A percentile compares a stretch with the other conserved stretches of the same genome.
These are phyloP conservation scores for Luehdorfia chinensis DNA, from an alignment of 1,140 invertebrate genomes.

Conservation along the genomic window DNA sequence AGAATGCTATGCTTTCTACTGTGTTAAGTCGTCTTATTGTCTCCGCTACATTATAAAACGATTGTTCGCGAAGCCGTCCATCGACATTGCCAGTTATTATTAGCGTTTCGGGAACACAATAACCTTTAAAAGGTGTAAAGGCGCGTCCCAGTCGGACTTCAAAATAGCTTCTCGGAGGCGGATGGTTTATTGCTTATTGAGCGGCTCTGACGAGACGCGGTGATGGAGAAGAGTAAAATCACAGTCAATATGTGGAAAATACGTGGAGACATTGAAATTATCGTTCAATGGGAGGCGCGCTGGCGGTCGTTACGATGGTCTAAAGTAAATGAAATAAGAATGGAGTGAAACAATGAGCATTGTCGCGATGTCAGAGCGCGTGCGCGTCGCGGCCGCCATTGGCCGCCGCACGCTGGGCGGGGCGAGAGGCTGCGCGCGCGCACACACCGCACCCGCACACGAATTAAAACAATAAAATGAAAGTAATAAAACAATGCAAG, in stretches of 20 bases:
- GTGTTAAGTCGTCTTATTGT: slow-evolving; percentile 7
- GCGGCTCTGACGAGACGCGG: slow-evolving; percentile 40
- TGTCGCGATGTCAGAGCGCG: slow-evolving; percentile 44
- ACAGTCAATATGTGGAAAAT: slow-evolving; percentile 70
- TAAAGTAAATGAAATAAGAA: slow-evolving; percentile 67
- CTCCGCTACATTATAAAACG: slow-evolving; percentile 8
- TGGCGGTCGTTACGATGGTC: slow-evolving; percentile 39
- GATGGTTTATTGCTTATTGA: slow-evolving; percentile 76
- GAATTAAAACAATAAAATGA: slow-evolving; percentile 77
- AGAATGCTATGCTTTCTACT: no score
- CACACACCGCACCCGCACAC: slow-evolving; percentile 71
- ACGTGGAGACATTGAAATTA: slow-evolving; percentile 71
- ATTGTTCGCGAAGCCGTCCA: neutral
- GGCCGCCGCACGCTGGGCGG: slow-evolving; percentile 59
- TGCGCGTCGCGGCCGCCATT: slow-evolving; percentile 46
- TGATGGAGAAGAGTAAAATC: slow-evolving; percentile 47
- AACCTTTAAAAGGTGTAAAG: slow-evolving; percentile 74
- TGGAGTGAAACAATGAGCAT: slow-evolving; percentile 69
- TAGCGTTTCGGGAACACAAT: slow-evolving; percentile 68
- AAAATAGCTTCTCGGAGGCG: slow-evolving; percentile 71
- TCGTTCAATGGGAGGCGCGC: slow-evolving; percentile 68
- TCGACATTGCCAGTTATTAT: slow-evolving; percentile 37
- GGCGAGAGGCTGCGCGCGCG: slow-evolving; percentile 72
- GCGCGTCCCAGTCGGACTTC: slow-evolving; percentile 54
- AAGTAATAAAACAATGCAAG: slow-evolving; percentile 73